phyloP scores from a whole-genome alignment of 2,113 vertebrate species.

The Neomonachus schauinslandi region DNA sequence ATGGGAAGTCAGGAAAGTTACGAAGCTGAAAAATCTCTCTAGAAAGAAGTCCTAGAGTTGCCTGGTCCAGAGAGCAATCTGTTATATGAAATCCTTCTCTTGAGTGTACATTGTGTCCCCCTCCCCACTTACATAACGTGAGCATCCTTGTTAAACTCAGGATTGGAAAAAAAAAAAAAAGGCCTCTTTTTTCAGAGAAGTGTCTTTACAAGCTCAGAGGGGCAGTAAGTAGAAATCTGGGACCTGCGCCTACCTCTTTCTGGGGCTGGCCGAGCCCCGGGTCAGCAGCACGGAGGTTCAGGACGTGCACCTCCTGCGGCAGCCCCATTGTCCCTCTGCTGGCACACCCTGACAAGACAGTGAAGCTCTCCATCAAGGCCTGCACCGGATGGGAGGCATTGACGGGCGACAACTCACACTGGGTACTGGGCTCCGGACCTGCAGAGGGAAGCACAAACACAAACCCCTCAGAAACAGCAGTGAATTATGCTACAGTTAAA shows the following conservation, averaged over 20 bases:
- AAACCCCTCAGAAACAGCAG: background rate
- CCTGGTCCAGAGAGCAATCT: background rate
- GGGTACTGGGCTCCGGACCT: conserved; percentile 89
- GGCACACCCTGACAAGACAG: conserved; percentile 93
- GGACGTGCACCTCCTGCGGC: conserved; percentile 94
- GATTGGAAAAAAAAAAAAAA: background rate
- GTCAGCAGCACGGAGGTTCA: conserved; percentile 91
- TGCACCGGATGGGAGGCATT: conserved; percentile 93
- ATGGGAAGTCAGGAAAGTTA: background rate
- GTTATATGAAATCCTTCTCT: background rate
- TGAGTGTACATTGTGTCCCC: background rate
- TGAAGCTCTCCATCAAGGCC: conserved; percentile 93
- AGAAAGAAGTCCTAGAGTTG: background rate
- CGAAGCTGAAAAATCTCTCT: background rate
- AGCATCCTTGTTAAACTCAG: background rate
- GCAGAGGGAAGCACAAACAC: conserved; percentile 54
- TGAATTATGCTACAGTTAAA: background rate
- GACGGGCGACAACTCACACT: conserved; percentile 91
- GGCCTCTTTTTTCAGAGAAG: background rate
- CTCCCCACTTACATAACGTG: background rate
- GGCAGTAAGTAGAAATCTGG: background rate
- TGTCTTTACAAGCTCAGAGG: background rate
- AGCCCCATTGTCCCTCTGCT: conserved; percentile 91
- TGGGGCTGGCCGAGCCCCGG: conserved; percentile 83
- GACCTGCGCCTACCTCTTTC: conserved; percentile 85